phyloP scores from a whole-genome alignment of 2,113 vertebrate species.

The Cygnus buccinator region DNA sequence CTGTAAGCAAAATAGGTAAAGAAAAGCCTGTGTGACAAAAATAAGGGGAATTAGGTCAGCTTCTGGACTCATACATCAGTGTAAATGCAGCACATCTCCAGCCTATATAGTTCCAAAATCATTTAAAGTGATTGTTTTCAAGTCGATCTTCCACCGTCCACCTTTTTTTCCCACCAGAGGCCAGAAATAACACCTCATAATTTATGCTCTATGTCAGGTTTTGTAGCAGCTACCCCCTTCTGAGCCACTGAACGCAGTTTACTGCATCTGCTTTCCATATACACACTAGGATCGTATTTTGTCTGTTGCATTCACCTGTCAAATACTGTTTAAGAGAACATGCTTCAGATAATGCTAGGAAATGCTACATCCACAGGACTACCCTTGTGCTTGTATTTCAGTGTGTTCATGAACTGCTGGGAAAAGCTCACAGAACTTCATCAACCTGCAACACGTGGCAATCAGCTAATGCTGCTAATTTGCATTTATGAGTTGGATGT shows the following conservation, averaged over 20 bases:
- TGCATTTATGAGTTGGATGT: background rate
- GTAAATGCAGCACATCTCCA: background rate
- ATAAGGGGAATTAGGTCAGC: conserved; percentile 14
- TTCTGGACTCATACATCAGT: conserved; percentile 15
- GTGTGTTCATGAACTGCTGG: background rate
- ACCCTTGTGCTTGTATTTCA: background rate
- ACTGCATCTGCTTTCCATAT: conserved; percentile 49
- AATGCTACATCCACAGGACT: background rate
- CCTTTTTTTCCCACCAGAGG: conserved; percentile 13
- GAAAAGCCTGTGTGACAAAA: background rate
- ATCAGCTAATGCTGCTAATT: background rate
- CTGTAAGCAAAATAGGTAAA: background rate
- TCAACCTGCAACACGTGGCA: background rate
- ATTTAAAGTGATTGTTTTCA: conserved; percentile 41
- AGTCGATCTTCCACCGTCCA: background rate
- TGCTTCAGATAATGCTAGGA: conserved; percentile 10
- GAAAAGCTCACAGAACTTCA: background rate
- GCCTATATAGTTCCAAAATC: conserved; percentile 14
- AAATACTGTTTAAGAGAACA: conserved; percentile 37
- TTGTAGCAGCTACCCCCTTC: conserved; percentile 14
- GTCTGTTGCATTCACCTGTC: conserved; percentile 45
- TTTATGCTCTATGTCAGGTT: conserved; percentile 7
- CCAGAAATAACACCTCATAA: conserved; percentile 47
- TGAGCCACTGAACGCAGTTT: background rate
- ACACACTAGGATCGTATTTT: conserved; percentile 14